phyloP scores from a whole-genome alignment of 1,140 invertebrate species.

The Holotrichia oblita region DNA sequence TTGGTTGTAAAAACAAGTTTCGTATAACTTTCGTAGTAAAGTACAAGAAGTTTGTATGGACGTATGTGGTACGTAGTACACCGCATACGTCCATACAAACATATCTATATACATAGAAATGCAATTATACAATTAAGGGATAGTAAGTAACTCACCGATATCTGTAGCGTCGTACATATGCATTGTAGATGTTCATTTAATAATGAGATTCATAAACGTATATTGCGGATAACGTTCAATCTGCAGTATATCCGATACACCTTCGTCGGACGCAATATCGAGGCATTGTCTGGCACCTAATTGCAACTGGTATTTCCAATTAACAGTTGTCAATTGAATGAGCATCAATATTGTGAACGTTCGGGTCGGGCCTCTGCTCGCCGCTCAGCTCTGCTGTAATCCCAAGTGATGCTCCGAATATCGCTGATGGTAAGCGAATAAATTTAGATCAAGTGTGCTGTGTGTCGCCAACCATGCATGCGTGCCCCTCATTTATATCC shows the following conservation, averaged over 20 bases:
- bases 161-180: neutral
- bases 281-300: constrained; percentile 5
- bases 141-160: neutral
- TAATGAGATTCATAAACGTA: constrained; percentile 30
- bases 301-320: constrained; percentile 33
- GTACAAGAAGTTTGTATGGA: no score
- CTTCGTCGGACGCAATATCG: constrained; percentile 21
- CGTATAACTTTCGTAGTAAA: no score
- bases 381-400: neutral
- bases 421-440: neutral
- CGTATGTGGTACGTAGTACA: no score
- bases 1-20: no score
- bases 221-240: constrained; percentile 20
- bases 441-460: neutral
- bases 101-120: neutral
- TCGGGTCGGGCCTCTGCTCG: neutral
- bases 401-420: neutral
- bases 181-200: neutral
- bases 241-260: constrained; percentile 3
- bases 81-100: no score
- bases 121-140: neutral
- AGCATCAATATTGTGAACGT: constrained; percentile 27
- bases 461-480: neutral
- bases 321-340: constrained; percentile 35
- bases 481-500: constrained; percentile 1